Percentiles rank a stretch among this genome's conserved stretches.
These are phyloP conservation scores for Drosophila peninsularis DNA, from an alignment of 2,888 invertebrate genomes.

Conservation along the genomic window DNA sequence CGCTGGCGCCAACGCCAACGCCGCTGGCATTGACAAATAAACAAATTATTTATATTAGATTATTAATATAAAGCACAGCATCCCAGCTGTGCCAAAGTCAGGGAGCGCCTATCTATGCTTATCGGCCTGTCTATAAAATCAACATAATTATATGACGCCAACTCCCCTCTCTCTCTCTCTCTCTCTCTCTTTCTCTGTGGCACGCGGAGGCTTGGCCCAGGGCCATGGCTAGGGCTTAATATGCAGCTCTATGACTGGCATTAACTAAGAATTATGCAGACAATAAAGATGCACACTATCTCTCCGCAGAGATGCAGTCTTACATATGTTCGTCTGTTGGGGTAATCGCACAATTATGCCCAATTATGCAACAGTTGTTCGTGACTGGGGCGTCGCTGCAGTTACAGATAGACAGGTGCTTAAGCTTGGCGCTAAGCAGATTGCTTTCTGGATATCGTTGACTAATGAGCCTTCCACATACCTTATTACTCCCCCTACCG, in stretches of 20 bases:
- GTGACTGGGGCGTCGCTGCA: conserved; percentile 12
- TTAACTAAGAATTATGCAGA: conserved; percentile 48
- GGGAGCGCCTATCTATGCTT: conserved; percentile 36
- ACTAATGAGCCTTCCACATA: conserved; percentile 64
- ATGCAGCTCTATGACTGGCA: conserved; percentile 42
- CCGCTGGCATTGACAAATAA: conserved; percentile 71
- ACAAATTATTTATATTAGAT: conserved; percentile 75
- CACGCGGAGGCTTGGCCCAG: conserved; percentile 11
- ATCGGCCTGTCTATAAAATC: conserved; percentile 59
- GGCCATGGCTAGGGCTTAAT: conserved; percentile 31
- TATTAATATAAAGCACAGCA: conserved; percentile 48
- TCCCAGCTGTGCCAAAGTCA: conserved; percentile 31
- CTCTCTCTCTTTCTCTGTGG: neutral
- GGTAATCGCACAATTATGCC: conserved; percentile 73
- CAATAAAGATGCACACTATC: conserved; percentile 38
- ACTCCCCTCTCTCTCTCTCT: neutral
- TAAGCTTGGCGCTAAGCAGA: conserved; percentile 47
- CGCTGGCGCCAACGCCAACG: conserved; percentile 58
- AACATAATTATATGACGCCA: conserved; percentile 55
- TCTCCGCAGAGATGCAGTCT: neutral
- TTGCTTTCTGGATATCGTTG: conserved; percentile 66
- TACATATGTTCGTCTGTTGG: conserved; percentile 23
- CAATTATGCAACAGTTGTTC: conserved; percentile 71
- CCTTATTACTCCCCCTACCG: neutral
- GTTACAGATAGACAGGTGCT: conserved; percentile 48